Evolutionary conservation across 2,888 invertebrate species (phyloP).

Genomic region (Bugula neritina): DNA sequence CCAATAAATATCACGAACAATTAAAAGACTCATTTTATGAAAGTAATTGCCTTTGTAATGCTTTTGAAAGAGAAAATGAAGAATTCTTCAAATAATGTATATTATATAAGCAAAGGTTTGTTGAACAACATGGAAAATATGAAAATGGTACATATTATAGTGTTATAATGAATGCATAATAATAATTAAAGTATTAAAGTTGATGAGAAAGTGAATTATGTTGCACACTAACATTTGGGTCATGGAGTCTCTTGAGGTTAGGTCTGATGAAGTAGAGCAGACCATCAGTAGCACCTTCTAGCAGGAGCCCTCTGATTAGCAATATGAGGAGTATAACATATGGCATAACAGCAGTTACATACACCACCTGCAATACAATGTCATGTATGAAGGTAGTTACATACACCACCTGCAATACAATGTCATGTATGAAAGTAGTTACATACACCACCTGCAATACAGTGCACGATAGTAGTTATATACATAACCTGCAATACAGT

Average conservation of each 20-base stretch:
- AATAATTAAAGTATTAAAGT: too few species aligned
- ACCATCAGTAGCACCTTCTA: slow-evolving; percentile 22
- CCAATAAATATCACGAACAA: too few species aligned
- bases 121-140: too few species aligned
- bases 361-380: slow-evolving; percentile 28
- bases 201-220: too few species aligned
- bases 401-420: slow-evolving; percentile 28
- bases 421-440: slow-evolving; percentile 26
- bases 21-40: too few species aligned
- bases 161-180: too few species aligned
- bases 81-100: too few species aligned
- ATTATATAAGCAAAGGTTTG: too few species aligned
- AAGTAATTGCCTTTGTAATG: too few species aligned
- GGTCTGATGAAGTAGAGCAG: slow-evolving; percentile 25
- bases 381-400: slow-evolving; percentile 27
- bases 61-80: too few species aligned
- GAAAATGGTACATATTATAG: too few species aligned
- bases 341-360: slow-evolving; percentile 28
- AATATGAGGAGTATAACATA: slow-evolving; percentile 27
- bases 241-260: slow-evolving; percentile 21
- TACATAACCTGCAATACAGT: too few species aligned
- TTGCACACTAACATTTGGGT: slow-evolving; percentile 25
- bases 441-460: slow-evolving; percentile 28
- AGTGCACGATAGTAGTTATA: slow-evolving; percentile 26
- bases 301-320: slow-evolving; percentile 26